phyloP scores from a whole-genome alignment of 2,888 invertebrate genomes.

The Tinea pellionella region DNA sequence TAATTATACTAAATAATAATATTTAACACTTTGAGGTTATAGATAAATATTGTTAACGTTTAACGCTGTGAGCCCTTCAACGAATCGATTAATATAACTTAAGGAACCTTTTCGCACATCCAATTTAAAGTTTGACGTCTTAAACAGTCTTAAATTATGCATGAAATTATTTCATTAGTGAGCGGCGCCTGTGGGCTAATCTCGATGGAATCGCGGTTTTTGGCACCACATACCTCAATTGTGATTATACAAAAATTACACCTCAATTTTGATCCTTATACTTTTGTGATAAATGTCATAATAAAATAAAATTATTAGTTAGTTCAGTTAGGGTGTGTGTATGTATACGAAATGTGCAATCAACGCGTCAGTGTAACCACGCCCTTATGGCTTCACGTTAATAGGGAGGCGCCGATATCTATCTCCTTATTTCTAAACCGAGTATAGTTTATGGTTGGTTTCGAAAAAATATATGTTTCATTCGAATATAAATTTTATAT shows the following conservation, averaged over 20 bases:
- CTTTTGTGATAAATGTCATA: background rate
- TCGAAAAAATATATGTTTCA: background rate
- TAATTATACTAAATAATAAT: no score
- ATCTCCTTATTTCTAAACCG: background rate
- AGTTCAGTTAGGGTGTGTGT: background rate
- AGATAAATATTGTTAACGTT: no score
- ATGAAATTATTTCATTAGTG: constrained; percentile 66
- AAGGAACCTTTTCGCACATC: constrained; percentile 61
- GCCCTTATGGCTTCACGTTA: constrained; percentile 45
- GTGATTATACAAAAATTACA: background rate
- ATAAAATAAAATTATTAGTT: background rate
- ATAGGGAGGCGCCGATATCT: constrained; percentile 32
- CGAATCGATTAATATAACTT: constrained; percentile 64
- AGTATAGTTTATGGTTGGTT: background rate
- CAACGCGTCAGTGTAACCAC: constrained; percentile 53
- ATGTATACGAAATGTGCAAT: constrained; percentile 45
- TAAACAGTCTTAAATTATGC: constrained; percentile 67
- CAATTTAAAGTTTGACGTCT: constrained; percentile 70
- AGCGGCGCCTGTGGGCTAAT: constrained; percentile 40
- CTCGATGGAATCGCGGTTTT: constrained; percentile 30
- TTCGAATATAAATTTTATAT: no score
- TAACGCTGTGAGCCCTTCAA: background rate
- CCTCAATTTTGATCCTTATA: background rate
- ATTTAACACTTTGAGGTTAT: background rate
- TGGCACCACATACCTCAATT: constrained; percentile 23